Evolutionary conservation across 30 jellyfish, hydroid and myxozoan species (phyloP), one percentile per base, ranked within the genome.

Genomic region (Haliclystus octoradiatus): DNA sequence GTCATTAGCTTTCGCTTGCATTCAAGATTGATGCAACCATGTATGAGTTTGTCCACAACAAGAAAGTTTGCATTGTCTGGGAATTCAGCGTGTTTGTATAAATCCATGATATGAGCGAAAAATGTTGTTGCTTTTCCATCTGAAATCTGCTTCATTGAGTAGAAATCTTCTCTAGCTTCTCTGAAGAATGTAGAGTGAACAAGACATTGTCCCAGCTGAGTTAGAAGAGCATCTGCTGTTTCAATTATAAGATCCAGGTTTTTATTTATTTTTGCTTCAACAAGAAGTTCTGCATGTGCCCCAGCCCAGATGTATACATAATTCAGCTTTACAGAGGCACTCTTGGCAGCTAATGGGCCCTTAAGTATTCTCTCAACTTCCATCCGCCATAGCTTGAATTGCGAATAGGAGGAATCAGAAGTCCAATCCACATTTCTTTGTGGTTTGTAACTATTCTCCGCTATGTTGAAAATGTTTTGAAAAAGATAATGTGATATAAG

Each of bases 11-110:
- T 68, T 30, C 70, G 71, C 40, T 33, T 68, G 49, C 78, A 68
- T 34, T 68, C 78, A 22, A 68, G 33, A 46, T 68, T 68, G 71
- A 26, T 68, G 65, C 74, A 68, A 31, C 78, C 78, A 68, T 33
- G 78, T 31, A 68, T 68, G 35, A 68, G 71, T 68, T 68, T 68
- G 40, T 68, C 47, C 3, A 52, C 65, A 40, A 68, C 40, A 40
- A 68, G 78, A 68, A 40, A 19, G 30, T 33, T 23, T 50, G 70
- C 40, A 71, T 68, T 68, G 19, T 30, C 78, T 26, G 76, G 75
- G 25, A 68, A 68, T 40, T 68, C 49, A 27, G 78, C 78, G 34
- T 68, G 78, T 34, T 52, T 26, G 26, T 68, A 71, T n/a, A 68
- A 46, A 31, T 68, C 78, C 66, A 68, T 34, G 49, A 40, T 68